Base-by-base conservation (phyloP, 2,797 vertebrate species). In the Melanotaenia maccullochi region DNA sequence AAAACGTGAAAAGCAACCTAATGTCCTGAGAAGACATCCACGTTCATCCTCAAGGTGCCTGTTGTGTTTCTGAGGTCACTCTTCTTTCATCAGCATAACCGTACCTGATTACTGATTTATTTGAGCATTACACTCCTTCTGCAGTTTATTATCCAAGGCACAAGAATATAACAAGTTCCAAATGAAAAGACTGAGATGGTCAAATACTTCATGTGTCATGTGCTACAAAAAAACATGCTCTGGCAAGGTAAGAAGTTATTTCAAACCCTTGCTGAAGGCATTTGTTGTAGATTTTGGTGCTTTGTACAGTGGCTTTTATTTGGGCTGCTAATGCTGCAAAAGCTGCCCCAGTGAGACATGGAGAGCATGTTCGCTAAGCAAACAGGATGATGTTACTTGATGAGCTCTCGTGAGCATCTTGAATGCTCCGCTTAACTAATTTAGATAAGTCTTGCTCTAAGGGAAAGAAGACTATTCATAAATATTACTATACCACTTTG, bases 351-450 rank as follows among this genome's bases (percentile, higher is more conserved):
- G 9, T 59, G 90, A 92, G 71, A 90, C 82, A 63, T 12, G 6
- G 57, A 68, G 60, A 82, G 74, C 66, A 75, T 68, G 85, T 82
- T 70, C 85, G 54, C 83, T 77, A 87, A 81, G 78, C 81, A 87
- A 91, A 89, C 79, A 86, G 71, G 74, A 85, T 86, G 83, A 88
- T 87, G 82, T 71, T 80, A 74, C 82, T 73, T 90, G 85, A 91
- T 89, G 88, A 91, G 83, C 76, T 85, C 86, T 90, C 42, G 42
- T 87, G 86, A 87, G 82, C 79, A 59, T 67, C 64, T 18, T 56
- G 80, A 86, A 85, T 69, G 82, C 82, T 83, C 60, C 74, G 65
- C 65, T 78, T 68, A 67, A 66, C 78, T 91, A 66, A 93, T 93
- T 90, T 89, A 81, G 87, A 92, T 84, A 16, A 58, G 87, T 78